Conservation (phyloP, 35 echinoderm and acorn worm species). For the Diadema setosum region DNA sequence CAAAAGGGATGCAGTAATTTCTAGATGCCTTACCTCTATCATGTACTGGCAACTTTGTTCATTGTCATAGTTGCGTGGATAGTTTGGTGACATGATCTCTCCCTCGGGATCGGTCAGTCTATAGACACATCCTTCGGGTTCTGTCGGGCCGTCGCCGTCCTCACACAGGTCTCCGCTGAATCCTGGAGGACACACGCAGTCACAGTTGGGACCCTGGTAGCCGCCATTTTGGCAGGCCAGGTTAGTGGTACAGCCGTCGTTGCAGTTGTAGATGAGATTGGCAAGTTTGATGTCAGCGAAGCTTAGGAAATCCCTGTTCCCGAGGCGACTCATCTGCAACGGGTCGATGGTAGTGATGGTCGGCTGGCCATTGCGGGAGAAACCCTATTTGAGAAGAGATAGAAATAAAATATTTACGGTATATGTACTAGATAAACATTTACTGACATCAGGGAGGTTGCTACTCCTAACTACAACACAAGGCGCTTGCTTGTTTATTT, state of each 20-base stretch:
- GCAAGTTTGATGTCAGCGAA: slow-evolving; percentile 46
- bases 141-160: background rate
- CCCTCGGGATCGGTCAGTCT: background rate
- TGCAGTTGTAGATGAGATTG: slow-evolving; percentile 56
- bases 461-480: no score
- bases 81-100: background rate
- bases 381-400: background rate
- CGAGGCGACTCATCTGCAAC: slow-evolving; percentile 13
- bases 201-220: slow-evolving; percentile 21
- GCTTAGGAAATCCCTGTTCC: slow-evolving; percentile 3
- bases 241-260: background rate
- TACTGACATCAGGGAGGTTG: no score
- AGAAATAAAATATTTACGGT: no score
- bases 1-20: no score
- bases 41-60: background rate
- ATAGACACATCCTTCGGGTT: background rate
- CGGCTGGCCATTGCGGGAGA: slow-evolving; percentile 1
- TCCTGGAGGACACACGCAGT: slow-evolving; percentile 45
- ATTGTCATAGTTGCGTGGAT: slow-evolving; percentile 9
- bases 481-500: no score
- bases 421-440: no score
- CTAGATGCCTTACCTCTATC: slow-evolving; percentile 33
- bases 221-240: slow-evolving; percentile 44
- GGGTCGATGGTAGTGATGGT: slow-evolving; percentile 45
- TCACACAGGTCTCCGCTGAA: slow-evolving; percentile 24